Conservation (phyloP, 1,140 invertebrate species). For the Pissodes strobi region DNA sequence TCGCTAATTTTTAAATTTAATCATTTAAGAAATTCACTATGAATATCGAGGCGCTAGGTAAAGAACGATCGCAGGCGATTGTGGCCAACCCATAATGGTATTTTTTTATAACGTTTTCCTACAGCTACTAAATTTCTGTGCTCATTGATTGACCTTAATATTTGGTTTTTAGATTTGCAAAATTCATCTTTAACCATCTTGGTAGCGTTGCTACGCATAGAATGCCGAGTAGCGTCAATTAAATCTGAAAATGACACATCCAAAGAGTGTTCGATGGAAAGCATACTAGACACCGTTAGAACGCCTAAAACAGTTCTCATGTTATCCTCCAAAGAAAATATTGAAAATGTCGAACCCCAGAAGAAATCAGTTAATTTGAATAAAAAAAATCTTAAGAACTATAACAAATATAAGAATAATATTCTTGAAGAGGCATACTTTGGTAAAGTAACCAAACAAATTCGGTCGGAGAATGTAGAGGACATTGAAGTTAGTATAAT, state of each 20-base stretch:
- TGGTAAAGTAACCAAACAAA: slow-evolving; percentile 39
- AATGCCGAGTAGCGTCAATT: slow-evolving; percentile 21
- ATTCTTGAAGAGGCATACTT: slow-evolving; percentile 38
- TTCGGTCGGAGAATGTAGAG: slow-evolving; percentile 4
- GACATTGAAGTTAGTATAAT: slow-evolving; percentile 28
- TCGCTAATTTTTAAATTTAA: too few species aligned
- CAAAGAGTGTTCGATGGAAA: slow-evolving; percentile 25
- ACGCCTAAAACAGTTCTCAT: slow-evolving; percentile 31
- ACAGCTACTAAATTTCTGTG: too few species aligned
- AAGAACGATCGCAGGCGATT: too few species aligned
- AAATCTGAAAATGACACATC: background rate
- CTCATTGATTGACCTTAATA: too few species aligned
- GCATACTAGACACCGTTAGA: slow-evolving; percentile 36
- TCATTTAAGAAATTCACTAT: too few species aligned
- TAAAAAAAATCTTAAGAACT: background rate
- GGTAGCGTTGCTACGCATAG: slow-evolving; percentile 42
- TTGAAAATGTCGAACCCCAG: slow-evolving; percentile 19
- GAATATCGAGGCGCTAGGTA: too few species aligned
- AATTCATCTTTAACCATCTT: slow-evolving; percentile 46
- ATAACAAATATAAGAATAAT: slow-evolving; percentile 24
- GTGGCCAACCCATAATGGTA: too few species aligned
- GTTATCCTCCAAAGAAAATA: slow-evolving; percentile 10
- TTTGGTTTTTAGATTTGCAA: slow-evolving; percentile 47
- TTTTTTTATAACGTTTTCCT: too few species aligned
- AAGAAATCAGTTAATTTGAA: slow-evolving; percentile 8